Conservation (phyloP, 2,888 invertebrate species). For the Rhodophaea formosa region DNA sequence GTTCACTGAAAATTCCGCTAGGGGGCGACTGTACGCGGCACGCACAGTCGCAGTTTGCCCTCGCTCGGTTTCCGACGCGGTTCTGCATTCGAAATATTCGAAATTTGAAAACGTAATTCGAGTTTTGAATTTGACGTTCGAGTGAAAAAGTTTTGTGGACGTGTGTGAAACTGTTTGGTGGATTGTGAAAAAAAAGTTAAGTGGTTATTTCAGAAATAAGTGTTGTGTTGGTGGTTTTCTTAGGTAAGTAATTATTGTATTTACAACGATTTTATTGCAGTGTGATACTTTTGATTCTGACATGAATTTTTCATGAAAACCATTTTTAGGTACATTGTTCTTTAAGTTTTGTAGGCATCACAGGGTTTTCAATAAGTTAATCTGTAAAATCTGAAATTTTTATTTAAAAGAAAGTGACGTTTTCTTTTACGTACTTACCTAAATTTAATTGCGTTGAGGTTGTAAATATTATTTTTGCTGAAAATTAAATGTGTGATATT, state of each 20-base stretch:
- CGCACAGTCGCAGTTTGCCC: conserved; percentile 17
- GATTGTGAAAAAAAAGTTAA: conserved; percentile 12
- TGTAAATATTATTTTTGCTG: no score
- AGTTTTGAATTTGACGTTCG: conserved; percentile 7
- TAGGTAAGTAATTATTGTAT: neutral
- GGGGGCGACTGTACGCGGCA: conserved; percentile 7
- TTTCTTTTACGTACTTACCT: no score
- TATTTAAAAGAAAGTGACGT: no score
- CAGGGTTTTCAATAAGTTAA: no score
- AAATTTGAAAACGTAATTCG: conserved; percentile 8
- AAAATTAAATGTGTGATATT: no score
- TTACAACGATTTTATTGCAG: neutral
- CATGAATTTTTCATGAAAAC: no score
- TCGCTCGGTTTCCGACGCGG: conserved; percentile 5
- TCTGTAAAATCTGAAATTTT: no score
- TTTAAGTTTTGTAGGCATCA: no score
- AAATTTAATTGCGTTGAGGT: no score
- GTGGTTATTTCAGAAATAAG: neutral
- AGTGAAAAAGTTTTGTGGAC: conserved; percentile 10
- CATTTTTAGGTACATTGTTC: no score
- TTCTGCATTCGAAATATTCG: neutral
- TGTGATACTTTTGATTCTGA: neutral
- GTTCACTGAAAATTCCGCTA: conserved; percentile 14
- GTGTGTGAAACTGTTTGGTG: neutral
- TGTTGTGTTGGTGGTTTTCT: neutral